Evolutionary conservation across 2,113 vertebrate species (phyloP), one percentile per base, ranked within the genome.

Genomic region (Stomatorhinus ivindoensis): DNA sequence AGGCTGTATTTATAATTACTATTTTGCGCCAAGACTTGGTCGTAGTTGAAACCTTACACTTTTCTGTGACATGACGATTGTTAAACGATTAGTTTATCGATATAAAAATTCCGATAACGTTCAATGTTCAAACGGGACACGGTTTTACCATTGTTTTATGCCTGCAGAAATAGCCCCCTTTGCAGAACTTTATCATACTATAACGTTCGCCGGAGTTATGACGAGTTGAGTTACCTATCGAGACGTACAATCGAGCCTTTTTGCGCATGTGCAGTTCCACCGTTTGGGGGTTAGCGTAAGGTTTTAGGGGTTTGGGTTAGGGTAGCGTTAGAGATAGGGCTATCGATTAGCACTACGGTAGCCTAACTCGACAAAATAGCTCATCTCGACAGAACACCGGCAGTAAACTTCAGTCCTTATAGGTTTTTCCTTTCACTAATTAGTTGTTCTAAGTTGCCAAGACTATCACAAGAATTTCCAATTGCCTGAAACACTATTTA

Each of bases 91-190:
- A 7, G 47, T 73, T 88, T 61, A 51, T 50, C 27, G 65, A 31
- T 88, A n/a, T 88, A 31, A 88, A 44, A 88, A 88, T 8, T 35
- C 19, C 39, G 73, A 39, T 47, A 48, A 88, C 9, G 88, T 88
- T 46, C 87, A 80, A 80, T 73, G 87, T 88, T 88, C 88, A 88
- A 48, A 80, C 61, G 31, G 73, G 5, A 13, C 35, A 31, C 1
- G 35, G 11, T 80, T 19, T 80, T 35, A 42, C 0, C 27, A 27
- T 73, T n/a, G 65, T 73, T 35, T 35, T 42, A 80, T 42, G 73
- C 31, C 9, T 42, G 27, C 73, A 42, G 11, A 31, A 27, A 27
- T n/a, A 27, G 9, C 24, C 2, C n/a, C 1, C 2, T 11, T 27
- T 65, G 8, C 61, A 65, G 27, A 27, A 65, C n/a, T 9, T 0